phyloP scores from a whole-genome alignment of 2,113 vertebrate species.

The Promerops cafer region DNA sequence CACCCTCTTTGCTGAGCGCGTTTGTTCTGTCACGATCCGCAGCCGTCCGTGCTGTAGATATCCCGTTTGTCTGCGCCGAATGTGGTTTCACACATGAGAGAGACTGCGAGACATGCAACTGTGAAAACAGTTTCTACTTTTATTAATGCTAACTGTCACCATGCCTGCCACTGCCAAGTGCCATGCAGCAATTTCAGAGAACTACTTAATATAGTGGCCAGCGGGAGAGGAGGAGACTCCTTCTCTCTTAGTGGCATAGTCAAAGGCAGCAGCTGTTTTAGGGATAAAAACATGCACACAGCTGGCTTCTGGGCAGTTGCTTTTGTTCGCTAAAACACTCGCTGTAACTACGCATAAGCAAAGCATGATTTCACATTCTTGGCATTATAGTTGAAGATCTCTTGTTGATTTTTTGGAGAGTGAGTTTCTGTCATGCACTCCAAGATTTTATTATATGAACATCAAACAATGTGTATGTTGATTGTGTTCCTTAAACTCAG shows the following conservation, averaged over 20 bases:
- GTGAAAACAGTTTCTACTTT: conserved; percentile 47
- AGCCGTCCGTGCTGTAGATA: not conserved
- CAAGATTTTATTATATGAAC: not conserved
- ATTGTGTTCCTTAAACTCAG: not conserved
- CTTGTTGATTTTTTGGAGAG: not conserved
- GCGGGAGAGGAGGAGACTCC: conserved; percentile 28
- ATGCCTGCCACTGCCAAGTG: conserved; percentile 45
- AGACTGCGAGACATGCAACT: not conserved
- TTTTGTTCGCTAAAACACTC: conserved; percentile 32
- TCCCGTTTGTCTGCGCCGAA: not conserved
- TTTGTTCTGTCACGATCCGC: not conserved
- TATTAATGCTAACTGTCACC: conserved; percentile 47
- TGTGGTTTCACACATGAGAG: conserved; percentile 14
- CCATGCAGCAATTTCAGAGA: conserved; percentile 20
- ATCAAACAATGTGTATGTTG: not conserved
- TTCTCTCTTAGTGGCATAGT: not conserved
- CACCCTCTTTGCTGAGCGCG: not conserved
- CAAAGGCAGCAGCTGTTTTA: conserved; percentile 50
- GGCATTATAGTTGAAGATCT: not conserved
- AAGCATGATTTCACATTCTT: not conserved
- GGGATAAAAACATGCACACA: conserved; percentile 38
- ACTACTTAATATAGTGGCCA: conserved; percentile 57
- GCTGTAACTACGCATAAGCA: not conserved
- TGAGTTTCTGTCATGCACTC: not conserved
- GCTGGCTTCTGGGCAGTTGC: conserved; percentile 46